Evolutionary conservation across 1,140 invertebrate species (phyloP).

Genomic region (Lethrus apterus): DNA sequence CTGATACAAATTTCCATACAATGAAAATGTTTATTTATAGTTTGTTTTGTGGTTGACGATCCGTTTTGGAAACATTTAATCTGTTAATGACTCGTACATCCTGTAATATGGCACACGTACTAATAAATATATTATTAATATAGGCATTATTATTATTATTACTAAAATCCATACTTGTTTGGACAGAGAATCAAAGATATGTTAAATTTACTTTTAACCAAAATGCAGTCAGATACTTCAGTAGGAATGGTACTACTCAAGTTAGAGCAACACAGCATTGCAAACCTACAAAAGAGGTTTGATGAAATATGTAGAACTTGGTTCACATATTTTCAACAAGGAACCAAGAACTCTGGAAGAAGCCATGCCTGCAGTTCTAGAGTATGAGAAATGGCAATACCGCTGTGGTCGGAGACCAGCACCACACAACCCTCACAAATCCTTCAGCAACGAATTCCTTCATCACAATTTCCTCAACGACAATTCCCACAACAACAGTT

Average conservation of each 20-base stretch:
- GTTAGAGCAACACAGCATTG: background rate
- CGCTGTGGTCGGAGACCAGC: too few species aligned
- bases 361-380: background rate
- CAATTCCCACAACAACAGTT: too few species aligned
- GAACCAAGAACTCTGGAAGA: background rate
- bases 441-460: too few species aligned
- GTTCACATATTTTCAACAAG: background rate
- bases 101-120: too few species aligned
- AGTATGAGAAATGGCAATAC: constrained; percentile 3
- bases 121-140: too few species aligned
- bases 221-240: background rate
- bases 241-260: background rate
- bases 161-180: constrained; percentile 1
- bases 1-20: background rate
- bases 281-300: constrained; percentile 1
- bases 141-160: too few species aligned
- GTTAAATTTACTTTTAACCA: background rate
- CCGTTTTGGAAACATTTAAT: too few species aligned
- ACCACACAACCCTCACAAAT: too few species aligned
- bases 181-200: constrained; percentile 1
- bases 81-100: too few species aligned
- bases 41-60: too few species aligned
- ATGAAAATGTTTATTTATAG: too few species aligned
- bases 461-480: too few species aligned
- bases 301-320: background rate